phyloP scores from a whole-genome alignment of 2,888 invertebrate genomes.

The Quadroppia sp. region DNA sequence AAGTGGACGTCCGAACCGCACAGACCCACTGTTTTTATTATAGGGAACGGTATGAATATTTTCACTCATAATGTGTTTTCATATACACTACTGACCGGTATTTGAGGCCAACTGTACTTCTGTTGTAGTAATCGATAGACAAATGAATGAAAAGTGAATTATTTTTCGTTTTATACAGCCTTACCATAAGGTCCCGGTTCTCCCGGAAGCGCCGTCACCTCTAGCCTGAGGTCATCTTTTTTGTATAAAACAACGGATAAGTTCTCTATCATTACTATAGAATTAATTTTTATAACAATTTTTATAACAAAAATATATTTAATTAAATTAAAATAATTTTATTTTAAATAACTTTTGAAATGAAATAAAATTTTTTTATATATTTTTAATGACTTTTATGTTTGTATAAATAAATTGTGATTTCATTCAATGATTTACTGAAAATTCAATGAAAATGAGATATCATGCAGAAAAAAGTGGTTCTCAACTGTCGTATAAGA shows the following conservation, averaged over 20 bases:
- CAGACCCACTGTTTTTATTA: conserved; percentile 67
- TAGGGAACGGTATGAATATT: background rate
- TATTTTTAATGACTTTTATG: too few relatives aligned
- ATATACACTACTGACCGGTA: background rate
- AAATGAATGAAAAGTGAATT: background rate
- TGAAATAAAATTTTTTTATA: too few relatives aligned
- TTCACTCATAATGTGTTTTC: background rate
- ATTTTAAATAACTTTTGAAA: background rate
- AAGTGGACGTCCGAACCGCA: conserved; percentile 96
- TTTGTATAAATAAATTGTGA: too few relatives aligned
- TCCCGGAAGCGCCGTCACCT: conserved; percentile 36
- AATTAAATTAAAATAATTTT: too few relatives aligned
- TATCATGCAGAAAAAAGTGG: too few relatives aligned
- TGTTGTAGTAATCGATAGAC: conserved; percentile 25
- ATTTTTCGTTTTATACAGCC: background rate
- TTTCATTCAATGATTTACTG: too few relatives aligned
- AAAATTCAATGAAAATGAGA: too few relatives aligned
- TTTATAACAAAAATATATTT: too few relatives aligned
- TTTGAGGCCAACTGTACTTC: conserved; percentile 42
- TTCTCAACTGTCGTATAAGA: too few relatives aligned
- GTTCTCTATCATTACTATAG: background rate
- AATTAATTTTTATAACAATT: too few relatives aligned
- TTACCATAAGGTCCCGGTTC: conserved; percentile 43
- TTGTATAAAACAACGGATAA: conserved; percentile 49
- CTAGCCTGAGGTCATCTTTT: conserved; percentile 50